Evolutionary conservation across 2,113 vertebrate genomes (phyloP), one percentile per base, ranked within the genome.

Genomic region (Rhadina sibilatrix): DNA sequence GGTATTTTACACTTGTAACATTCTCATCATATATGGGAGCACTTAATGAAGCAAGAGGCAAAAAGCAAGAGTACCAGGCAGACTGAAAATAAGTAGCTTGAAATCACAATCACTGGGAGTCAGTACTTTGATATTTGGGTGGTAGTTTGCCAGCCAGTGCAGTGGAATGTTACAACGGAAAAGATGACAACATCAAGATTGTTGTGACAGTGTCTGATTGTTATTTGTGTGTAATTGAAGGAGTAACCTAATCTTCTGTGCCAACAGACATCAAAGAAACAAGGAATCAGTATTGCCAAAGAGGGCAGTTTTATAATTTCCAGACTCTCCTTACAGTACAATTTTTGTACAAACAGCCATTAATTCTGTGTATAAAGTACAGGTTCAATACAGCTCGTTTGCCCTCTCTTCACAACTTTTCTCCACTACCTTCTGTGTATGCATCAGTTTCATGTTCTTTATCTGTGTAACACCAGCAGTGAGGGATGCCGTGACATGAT

Each of bases 151-250:
- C 65, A 91, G 1, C 16, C 72, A 81, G 2, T 9, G 65, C 38
- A 70, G 47, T 63, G 64, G 59, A 92, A 78, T 64, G 64, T 35
- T 56, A 75, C 85, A 78, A 60, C 56, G 91, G 93, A 68, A 93
- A 91, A 57, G 69, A 87, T 91, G 93, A 87, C 84, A 72, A 30
- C 94, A 85, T 46, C 69, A 24, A 49, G 87, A 82, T 68, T 76
- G 83, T 76, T 94, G 94, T 96, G 89, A 87, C 91, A 82, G 59
- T 22, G 65, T 79, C 94, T 96, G 96, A 94, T 91, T 87, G 74
- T 72, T 96, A 65, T 89, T 95, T 95, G 65, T 57, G 61, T 72
- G 81, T 65, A 91, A 94, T 61, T 76, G 80, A 82, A 95, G 87
- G 91, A 89, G 94, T 93, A 94, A 96, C 77, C 61, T 65, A 42